These are phyloP conservation scores for Alligator mississippiensis DNA, from an alignment of 2,113 vertebrate genomes.

Conservation along the genomic window DNA sequence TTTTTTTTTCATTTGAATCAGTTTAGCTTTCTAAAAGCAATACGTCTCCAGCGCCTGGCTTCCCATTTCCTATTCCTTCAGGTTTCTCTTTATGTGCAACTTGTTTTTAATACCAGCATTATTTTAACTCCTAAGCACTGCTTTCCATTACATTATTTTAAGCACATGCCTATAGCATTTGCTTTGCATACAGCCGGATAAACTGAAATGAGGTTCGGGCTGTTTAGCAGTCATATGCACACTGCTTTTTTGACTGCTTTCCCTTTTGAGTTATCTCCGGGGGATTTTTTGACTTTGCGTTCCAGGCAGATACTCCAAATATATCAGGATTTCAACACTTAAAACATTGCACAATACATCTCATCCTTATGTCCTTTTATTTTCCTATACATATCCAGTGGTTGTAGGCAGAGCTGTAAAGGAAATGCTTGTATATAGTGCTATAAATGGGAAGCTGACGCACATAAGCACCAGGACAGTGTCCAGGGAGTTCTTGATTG, in stretches of 20 bases:
- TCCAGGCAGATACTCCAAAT: not conserved
- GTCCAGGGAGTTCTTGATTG: rapidly evolving
- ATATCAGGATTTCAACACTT: not conserved
- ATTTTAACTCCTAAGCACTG: not conserved
- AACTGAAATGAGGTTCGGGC: not conserved
- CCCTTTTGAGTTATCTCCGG: not conserved
- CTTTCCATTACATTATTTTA: not conserved
- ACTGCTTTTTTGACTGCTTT: not conserved
- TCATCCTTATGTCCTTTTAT: not conserved
- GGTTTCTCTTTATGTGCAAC: not conserved
- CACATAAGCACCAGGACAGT: not conserved
- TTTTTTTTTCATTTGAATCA: not conserved
- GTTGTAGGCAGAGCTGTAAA: not conserved
- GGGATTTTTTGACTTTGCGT: not conserved
- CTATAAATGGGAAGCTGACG: not conserved
- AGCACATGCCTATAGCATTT: not conserved
- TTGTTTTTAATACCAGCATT: not conserved
- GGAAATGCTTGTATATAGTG: not conserved
- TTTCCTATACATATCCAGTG: not conserved
- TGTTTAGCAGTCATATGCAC: not conserved
- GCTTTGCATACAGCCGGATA: not conserved
- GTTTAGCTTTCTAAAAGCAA: too few species aligned
- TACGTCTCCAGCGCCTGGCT: not conserved
- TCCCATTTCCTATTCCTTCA: not conserved
- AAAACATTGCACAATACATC: not conserved